These are phyloP conservation scores for Venturia canescens DNA, from an alignment of 1,140 invertebrate species.

Conservation along the genomic window DNA sequence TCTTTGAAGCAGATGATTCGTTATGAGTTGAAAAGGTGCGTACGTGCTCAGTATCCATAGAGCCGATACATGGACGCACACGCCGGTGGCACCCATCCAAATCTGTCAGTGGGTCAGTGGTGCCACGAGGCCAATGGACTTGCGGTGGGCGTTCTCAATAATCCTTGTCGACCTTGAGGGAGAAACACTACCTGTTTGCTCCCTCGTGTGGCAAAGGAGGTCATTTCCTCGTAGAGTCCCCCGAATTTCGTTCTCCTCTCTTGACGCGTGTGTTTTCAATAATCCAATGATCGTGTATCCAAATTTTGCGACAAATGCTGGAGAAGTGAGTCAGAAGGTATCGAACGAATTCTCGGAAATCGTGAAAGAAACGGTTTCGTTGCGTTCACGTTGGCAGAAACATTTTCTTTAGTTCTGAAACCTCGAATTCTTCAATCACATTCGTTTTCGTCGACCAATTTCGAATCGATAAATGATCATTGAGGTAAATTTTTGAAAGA, in stretches of 20 bases:
- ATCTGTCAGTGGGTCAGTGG: constrained; percentile 72
- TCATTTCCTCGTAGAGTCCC: constrained; percentile 34
- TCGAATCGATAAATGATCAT: too few species aligned
- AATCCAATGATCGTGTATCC: background rate
- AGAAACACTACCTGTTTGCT: constrained; percentile 7
- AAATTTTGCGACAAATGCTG: background rate
- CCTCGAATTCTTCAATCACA: too few species aligned
- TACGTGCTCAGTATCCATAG: constrained; percentile 30
- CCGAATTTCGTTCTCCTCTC: background rate
- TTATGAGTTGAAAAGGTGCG: constrained; percentile 13
- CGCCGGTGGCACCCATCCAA: constrained; percentile 62
- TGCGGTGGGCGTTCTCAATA: constrained; percentile 45
- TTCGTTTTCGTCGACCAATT: too few species aligned
- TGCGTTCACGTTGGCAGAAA: too few species aligned
- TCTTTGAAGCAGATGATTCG: background rate
- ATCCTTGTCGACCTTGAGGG: constrained; percentile 60
- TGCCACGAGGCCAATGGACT: constrained; percentile 53
- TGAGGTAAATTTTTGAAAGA: too few species aligned
- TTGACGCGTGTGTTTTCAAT: background rate
- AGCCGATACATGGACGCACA: background rate
- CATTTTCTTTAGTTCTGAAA: too few species aligned
- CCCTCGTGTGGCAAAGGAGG: constrained; percentile 25
- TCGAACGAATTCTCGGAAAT: background rate
- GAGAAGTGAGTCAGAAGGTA: background rate
- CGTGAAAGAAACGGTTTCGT: background rate